phyloP scores from a whole-genome alignment of 2,888 invertebrate species.

The Ochropacha duplaris region DNA sequence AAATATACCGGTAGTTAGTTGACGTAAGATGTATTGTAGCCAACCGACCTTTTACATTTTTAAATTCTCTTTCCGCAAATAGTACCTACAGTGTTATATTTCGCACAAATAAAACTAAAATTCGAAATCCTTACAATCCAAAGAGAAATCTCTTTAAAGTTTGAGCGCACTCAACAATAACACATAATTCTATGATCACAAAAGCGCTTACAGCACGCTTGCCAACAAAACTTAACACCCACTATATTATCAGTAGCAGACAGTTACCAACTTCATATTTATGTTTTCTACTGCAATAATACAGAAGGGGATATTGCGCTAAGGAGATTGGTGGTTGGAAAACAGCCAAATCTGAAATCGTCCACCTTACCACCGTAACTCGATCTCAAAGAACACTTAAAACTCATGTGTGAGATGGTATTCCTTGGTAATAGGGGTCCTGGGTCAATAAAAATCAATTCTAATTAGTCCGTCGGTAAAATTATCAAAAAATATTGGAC shows the following conservation, averaged over 20 bases:
- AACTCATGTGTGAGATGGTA: conserved; percentile 10
- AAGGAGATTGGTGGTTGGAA: conserved; percentile 60
- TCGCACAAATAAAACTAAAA: conserved; percentile 3
- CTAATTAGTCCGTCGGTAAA: no score
- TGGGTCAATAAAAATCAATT: no score
- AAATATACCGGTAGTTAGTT: no score
- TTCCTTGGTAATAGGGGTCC: not conserved
- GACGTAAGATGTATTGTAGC: no score
- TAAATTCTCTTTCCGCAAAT: not conserved
- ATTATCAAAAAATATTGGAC: no score
- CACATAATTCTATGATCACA: conserved; percentile 11
- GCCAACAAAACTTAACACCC: conserved; percentile 26
- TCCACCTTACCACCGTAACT: conserved; percentile 23
- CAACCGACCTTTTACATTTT: no score
- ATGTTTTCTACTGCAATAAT: conserved; percentile 44
- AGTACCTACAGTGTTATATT: no score
- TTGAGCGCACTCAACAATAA: not conserved
- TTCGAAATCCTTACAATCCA: not conserved
- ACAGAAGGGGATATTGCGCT: conserved; percentile 41
- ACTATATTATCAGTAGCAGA: conserved; percentile 24
- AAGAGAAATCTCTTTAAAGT: conserved; percentile 2
- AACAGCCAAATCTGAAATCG: conserved; percentile 47
- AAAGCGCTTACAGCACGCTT: conserved; percentile 10
- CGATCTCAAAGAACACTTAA: conserved; percentile 6
- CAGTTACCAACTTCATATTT: conserved; percentile 42